Evolutionary conservation across 2,888 invertebrate genomes (phyloP), one percentile per base, ranked within the genome.

Genomic region (Chrysolina haemoptera): DNA sequence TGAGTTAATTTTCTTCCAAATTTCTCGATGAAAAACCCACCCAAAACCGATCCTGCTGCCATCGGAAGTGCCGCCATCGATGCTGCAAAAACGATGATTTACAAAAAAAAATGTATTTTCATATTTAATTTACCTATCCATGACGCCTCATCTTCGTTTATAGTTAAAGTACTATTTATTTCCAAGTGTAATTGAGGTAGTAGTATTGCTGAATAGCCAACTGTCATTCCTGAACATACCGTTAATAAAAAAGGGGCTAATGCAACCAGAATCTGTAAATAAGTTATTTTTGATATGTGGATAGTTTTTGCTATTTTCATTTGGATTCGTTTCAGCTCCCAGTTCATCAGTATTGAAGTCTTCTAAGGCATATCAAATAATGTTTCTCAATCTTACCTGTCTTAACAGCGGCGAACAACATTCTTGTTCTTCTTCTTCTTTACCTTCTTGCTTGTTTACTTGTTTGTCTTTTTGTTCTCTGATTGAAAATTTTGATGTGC

Each of bases 1-100:
- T 91, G 90, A 0, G 91, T 89, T 14, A 88, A 88, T 73, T 90
- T 90, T 74, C 93, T 88, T 9, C 93, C 93, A 62, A 90, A 89
- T 75, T 88, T 90, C 80, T 93, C 92, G 90, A 92, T 91, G 78
- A 92, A 84, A 84, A 90, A 86, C 1, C 92, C 92, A 5, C 91
- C 89, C 41, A 92, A 81, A 2, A 92, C 87, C 78, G 92, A 92
- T 0, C 92, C 92, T 0, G 90, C 88, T 0, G 91, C 91, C 92
- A 93, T 92, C 0, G 92, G 91, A 0, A 93, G 85, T 0, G 91
- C 91, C 20, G 92, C 91, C 88, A 92, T 90, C 41, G 92, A 90
- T 74, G 93, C 93, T 90, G 89, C 71, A 89, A 90, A 59, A 59
- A 27, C 8, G 4, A 35, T 3, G 4, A 35, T 35, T 3, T 35